Evolutionary conservation across 2,888 invertebrate genomes (phyloP).

Genomic region (Spicauda simplicius): DNA sequence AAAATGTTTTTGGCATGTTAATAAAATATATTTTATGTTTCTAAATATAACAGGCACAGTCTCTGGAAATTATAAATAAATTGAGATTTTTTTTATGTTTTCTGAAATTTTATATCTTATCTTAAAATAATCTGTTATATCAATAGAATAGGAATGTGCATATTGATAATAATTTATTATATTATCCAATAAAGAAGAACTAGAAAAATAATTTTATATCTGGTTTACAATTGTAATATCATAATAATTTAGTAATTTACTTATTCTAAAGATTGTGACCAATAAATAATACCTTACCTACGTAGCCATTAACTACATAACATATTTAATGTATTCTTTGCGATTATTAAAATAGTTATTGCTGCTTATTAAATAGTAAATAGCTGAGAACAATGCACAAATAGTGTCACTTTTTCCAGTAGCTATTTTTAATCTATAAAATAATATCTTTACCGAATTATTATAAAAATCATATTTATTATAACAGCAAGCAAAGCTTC

Average conservation of each 20-base stretch:
- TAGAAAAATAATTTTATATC: slow-evolving; percentile 55
- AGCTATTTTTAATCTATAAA: background rate
- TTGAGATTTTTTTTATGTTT: background rate
- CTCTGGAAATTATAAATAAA: background rate
- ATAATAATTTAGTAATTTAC: background rate
- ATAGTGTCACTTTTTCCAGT: background rate
- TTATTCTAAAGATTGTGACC: slow-evolving; percentile 23
- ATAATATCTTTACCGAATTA: background rate
- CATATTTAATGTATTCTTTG: background rate
- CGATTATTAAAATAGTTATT: background rate
- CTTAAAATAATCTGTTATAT: slow-evolving; percentile 15
- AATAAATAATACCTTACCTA: slow-evolving; percentile 2
- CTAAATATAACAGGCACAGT: background rate
- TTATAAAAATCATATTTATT: background rate
- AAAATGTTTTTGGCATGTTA: too few species aligned
- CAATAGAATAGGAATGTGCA: slow-evolving; percentile 30
- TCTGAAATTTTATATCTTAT: background rate
- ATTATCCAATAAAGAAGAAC: slow-evolving; percentile 42
- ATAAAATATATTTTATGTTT: background rate
- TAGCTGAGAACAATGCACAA: background rate
- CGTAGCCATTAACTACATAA: background rate
- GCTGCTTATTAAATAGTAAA: too few species aligned
- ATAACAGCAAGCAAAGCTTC: background rate
- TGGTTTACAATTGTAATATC: slow-evolving; percentile 43
- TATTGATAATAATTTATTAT: slow-evolving; percentile 6